phyloP scores from a whole-genome alignment of 2,113 vertebrate species.

The Odocoileus hemionus region DNA sequence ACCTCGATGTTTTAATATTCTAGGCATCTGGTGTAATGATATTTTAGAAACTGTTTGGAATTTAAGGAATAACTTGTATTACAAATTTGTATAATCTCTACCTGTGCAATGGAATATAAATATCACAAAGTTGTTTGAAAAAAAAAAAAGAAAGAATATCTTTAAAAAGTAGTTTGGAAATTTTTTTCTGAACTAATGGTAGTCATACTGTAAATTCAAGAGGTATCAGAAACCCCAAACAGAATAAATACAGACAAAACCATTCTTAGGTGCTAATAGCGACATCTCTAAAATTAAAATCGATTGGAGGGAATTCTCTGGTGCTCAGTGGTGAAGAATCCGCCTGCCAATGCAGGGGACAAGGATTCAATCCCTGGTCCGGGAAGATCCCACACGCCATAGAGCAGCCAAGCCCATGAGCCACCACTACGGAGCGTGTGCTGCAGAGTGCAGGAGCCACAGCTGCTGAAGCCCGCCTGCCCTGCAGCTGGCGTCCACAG shows the following conservation, averaged over 20 bases:
- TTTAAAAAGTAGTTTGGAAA: background rate
- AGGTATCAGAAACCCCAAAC: background rate
- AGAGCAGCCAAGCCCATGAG: background rate
- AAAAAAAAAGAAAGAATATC: background rate
- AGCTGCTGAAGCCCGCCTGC: background rate
- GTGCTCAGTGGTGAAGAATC: background rate
- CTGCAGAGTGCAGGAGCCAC: background rate
- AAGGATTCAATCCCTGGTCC: background rate
- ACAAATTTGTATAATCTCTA: no score
- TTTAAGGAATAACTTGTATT: no score
- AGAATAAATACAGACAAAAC: background rate
- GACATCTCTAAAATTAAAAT: conserved; percentile 23
- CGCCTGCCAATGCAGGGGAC: background rate
- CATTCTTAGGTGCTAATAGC: background rate
- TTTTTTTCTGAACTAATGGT: background rate
- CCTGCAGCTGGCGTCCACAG: background rate
- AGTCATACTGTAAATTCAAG: background rate
- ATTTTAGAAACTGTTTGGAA: no score
- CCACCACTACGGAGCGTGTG: background rate
- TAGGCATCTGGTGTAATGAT: no score
- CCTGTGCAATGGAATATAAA: no score
- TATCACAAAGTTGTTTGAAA: no score
- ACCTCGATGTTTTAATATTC: no score
- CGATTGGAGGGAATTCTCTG: background rate
- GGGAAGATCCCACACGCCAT: background rate